Base-by-base conservation (phyloP, 2,113 vertebrate genomes). In the Pomatostomus ruficeps region DNA sequence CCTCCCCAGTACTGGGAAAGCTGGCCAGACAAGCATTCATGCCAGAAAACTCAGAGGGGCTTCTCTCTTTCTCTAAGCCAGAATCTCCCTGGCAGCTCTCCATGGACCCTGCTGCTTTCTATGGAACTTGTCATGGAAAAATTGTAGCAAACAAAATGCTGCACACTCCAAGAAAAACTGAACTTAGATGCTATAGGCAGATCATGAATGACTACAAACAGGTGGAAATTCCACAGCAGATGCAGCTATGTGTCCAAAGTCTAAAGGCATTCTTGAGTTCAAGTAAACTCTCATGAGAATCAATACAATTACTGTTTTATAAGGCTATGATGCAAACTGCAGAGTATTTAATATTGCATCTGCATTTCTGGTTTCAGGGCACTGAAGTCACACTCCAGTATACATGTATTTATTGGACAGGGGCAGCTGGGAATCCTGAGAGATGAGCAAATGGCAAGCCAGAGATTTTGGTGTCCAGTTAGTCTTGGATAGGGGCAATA, bases 381-480 rank as follows among this genome's bases (percentile, higher is more conserved):
- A 76, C 38, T 76, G 8, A 72, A 68, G 58, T 79, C 86, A 76
- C 62, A 61, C 38, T 82, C 26, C 54, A 67, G 14, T 46, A 45
- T 29, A 70, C 15, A 42, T 12, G 9, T 38, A 66, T 67, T 46
- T 89, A 82, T 82, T 59, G 90, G 62, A 62, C 42, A 83, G 49
- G 8, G 48, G 59, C 88, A 96, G 93, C 81, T 93, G 94, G 51
- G 81, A 95, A 82, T 93, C 67, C 22, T 76, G 59, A 91, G 21
- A 72, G 51, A 51, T 48, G 22, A 89, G 29, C 62, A 95, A 82
- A 85, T 74, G 45, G 57, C 29, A 91, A 92, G 66, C 28, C 43
- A 95, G 55, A 58, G 43, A 70, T 77, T 76, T 80, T 77, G 40
- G 43, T 85, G 55, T 77, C 42, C 38, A 58, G 25, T 55, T 81